Base-by-base conservation (phyloP, 2,113 vertebrate genomes). In the Lagopus muta region DNA sequence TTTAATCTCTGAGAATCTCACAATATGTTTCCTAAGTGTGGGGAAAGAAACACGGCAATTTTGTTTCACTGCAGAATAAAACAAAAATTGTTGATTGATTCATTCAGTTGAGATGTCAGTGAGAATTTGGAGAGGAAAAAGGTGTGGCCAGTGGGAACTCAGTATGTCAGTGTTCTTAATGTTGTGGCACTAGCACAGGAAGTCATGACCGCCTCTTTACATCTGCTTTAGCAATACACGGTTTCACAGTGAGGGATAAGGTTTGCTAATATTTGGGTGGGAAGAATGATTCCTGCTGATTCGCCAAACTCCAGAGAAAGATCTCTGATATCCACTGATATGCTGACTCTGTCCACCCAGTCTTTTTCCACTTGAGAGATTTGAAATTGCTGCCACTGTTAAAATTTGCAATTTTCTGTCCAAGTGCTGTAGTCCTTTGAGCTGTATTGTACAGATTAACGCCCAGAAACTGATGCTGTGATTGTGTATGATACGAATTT, bases 401-500 rank as follows among this genome's bases (percentile, higher is more conserved):
- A 79, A 61, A 57, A 78, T 75, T 88, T 61, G 32, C 52, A 42
- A 10, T 25, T 72, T 78, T 79, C 38, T 62, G 0, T 58, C 50
- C 30, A 54, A 84, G 36, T 57, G 12, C 32, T 36, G 8, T 67
- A 72, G 43, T 48, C 20, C 45, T 80, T 89, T 69, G 19, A 77
- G 12, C 18, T 86, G 4, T 21, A 10, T 47, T 61, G 4, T 30
- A 13, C 78, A n/a, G 36, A 61, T 88, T 78, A 64, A n/a, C 18
- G 65, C 28, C 20, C 50, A 47, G 62, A 83, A 62, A 13, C n/a
- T 76, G 73, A 20, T 86, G 25, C 69, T 95, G 65, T 95, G 34
- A 17, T 76, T 76, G 62, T 45, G 65, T 82, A 38, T 83, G 45
- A 12, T 85, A 89, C 93, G 54, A 85, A 71, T 95, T 88, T 90